These are phyloP conservation scores for Peromyscus maniculatus DNA, from an alignment of 2,113 vertebrate genomes.

Conservation along the genomic window DNA sequence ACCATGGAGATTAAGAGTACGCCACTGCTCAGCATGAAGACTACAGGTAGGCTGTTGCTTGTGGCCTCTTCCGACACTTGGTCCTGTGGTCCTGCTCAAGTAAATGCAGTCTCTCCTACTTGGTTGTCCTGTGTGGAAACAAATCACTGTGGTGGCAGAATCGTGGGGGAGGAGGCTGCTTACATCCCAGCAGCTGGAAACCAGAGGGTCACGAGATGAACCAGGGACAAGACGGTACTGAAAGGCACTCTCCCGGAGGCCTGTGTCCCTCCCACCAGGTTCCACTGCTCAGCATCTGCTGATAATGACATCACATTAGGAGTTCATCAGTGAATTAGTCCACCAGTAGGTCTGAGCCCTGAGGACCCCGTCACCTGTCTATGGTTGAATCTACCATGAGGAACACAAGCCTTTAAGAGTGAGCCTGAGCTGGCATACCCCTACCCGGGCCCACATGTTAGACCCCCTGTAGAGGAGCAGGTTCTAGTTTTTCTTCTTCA, in stretches of 20 bases:
- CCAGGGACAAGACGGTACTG: background rate
- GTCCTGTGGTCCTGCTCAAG: constrained; percentile 50
- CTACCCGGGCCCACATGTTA: background rate
- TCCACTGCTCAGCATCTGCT: background rate
- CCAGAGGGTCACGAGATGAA: background rate
- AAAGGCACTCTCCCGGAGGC: background rate
- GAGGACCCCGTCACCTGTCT: background rate
- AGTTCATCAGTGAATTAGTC: background rate
- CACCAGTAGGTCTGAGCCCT: background rate
- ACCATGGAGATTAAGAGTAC: constrained; percentile 6
- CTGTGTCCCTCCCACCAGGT: background rate
- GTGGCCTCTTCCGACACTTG: constrained; percentile 50
- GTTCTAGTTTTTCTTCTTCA: constrained; percentile 14
- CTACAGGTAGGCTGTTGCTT: constrained; percentile 41
- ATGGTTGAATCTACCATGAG: background rate
- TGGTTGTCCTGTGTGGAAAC: background rate
- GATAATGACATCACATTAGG: background rate
- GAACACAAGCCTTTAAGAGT: background rate
- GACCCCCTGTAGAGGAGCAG: background rate
- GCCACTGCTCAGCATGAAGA: constrained; percentile 6
- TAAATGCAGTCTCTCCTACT: background rate
- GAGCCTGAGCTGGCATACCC: background rate
- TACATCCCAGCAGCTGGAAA: background rate
- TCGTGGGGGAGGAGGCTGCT: background rate
- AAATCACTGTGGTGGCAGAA: background rate